Base-by-base conservation (phyloP, 92 coral and sea anemone genomes). In the Zoanthus solanderi region DNA sequence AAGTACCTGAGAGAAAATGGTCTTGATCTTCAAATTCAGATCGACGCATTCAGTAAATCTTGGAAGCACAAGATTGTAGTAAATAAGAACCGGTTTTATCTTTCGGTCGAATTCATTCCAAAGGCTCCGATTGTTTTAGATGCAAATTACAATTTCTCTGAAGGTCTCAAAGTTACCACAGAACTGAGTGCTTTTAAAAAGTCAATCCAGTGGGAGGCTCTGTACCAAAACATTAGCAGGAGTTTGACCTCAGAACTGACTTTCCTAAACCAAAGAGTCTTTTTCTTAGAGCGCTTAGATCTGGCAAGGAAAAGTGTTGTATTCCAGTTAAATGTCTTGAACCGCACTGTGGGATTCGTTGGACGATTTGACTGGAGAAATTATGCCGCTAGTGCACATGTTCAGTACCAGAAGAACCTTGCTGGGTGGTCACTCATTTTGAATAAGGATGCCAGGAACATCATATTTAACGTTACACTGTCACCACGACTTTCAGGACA, bases 331-430 rank as follows among this genome's bases (percentile, higher is more conserved):
- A 65, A 88, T 45, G 75, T 91, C 71, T 63, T 95, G 66, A 89
- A 91, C 76, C 93, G 96, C 47, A 91, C 92, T 10, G 68, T 91
- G 73, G 98, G 98, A 29, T 93, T 93, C 54, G 87, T 88, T 17
- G 96, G 98, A 16, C 87, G 98, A 76, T 93, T 95, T 77, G 98
- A 95, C 88, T 93, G 94, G 96, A 95, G 91, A 66, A 91, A 93
- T 63, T 87, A 65, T 57, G 92, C 94, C 29, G 94, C 90, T 47
- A 93, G 98, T 89, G 90, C 94, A 45, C 91, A 93, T 63, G 79
- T 91, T 68, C 92, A 89, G 28, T 93, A 91, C 76, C 88, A 93
- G 71, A 83, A 91, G 65, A 78, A 88, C 84, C 88, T 67, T 83
- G 90, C 89, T 58, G 98, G 98, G 3, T 95, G 96, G 98, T 91